Evolutionary conservation across 2,113 vertebrate genomes (phyloP).

Genomic region (Leptocoma aspasia): DNA sequence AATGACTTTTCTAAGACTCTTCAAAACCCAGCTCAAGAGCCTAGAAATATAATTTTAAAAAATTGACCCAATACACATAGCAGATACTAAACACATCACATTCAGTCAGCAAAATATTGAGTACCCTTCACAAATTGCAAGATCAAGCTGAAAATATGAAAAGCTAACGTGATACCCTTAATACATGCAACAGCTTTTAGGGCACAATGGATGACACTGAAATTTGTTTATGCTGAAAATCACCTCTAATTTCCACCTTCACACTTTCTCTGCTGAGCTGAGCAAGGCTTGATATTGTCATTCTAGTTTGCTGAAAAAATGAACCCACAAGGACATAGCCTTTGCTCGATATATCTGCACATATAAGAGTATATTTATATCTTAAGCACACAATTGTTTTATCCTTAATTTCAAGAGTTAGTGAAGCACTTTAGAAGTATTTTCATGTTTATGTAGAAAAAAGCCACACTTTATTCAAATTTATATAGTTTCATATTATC

Average conservation of each 20-base stretch:
- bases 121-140: background rate
- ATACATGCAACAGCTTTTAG: background rate
- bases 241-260: background rate
- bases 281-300: background rate
- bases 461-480: background rate
- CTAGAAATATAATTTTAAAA: background rate
- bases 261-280: background rate
- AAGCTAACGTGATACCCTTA: background rate
- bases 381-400: background rate
- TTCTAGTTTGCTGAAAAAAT: background rate
- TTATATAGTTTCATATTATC: background rate
- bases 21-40: background rate
- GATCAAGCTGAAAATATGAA: background rate
- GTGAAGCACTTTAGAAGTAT: background rate
- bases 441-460: background rate
- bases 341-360: background rate
- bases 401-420: background rate
- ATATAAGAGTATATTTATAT: background rate
- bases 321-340: background rate
- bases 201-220: background rate
- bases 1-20: background rate
- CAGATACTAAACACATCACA: background rate
- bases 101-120: background rate
- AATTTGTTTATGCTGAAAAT: background rate
- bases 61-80: background rate